Evolutionary conservation across 2,113 vertebrate species (phyloP).

Genomic region (Zapornia atra): DNA sequence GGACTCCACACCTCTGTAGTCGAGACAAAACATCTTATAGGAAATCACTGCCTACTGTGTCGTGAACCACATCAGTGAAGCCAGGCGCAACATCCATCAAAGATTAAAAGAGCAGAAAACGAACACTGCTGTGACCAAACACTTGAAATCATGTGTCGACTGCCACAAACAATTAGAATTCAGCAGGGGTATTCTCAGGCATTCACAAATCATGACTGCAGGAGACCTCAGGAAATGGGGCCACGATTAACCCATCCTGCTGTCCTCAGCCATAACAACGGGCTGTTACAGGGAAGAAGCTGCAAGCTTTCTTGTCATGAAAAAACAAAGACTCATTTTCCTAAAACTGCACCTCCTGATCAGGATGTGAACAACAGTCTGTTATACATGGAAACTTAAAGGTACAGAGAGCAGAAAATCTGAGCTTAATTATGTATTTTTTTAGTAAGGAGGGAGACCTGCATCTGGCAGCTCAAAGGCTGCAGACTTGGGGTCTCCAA

Average conservation of each 20-base stretch:
- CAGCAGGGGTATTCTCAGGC: conserved; percentile 67
- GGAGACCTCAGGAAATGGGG: conserved; percentile 56
- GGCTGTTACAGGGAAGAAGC: background rate
- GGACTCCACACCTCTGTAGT: conserved; percentile 42
- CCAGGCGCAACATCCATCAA: conserved; percentile 69
- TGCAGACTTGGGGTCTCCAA: background rate
- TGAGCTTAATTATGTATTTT: background rate
- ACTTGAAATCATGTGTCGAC: conserved; percentile 69
- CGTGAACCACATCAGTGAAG: conserved; percentile 58
- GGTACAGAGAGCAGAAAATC: background rate
- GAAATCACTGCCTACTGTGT: conserved; percentile 70
- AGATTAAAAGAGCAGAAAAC: conserved; percentile 75
- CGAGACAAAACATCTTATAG: conserved; percentile 68
- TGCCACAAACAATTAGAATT: conserved; percentile 74
- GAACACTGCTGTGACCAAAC: conserved; percentile 73
- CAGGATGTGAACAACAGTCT: background rate
- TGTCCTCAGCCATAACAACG: background rate
- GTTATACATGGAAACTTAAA: background rate
- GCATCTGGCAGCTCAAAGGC: background rate
- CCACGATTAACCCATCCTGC: conserved; percentile 57
- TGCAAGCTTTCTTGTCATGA: background rate
- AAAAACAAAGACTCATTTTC: background rate
- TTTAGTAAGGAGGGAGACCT: background rate
- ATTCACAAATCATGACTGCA: conserved; percentile 65
- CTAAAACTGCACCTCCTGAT: background rate